Evolutionary conservation across 2,888 invertebrate species (phyloP).

Genomic region (Thera obeliscata): DNA sequence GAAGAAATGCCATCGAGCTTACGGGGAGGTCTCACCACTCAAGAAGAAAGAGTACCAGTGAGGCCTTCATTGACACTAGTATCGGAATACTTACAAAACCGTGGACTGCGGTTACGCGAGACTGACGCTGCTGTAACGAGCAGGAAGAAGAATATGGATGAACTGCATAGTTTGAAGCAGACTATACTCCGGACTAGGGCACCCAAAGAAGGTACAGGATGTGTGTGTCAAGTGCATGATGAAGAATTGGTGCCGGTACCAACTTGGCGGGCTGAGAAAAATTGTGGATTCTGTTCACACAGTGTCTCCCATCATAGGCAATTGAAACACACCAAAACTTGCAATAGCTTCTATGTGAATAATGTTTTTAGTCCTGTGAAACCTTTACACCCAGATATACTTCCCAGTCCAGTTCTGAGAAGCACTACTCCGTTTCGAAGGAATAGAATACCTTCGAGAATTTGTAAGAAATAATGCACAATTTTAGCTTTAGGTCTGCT

Average conservation of each 20-base stretch:
- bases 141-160: conserved; percentile 61
- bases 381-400: conserved; percentile 44
- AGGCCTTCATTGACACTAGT: conserved; percentile 69
- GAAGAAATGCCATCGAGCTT: conserved; percentile 77
- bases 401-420: conserved; percentile 53
- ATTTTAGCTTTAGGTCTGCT: conserved; percentile 32
- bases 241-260: conserved; percentile 71
- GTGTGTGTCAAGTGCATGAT: conserved; percentile 72
- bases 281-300: conserved; percentile 53
- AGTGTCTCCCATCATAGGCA: conserved; percentile 35
- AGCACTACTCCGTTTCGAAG: conserved; percentile 56
- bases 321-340: conserved; percentile 16
- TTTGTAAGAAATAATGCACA: conserved; percentile 48
- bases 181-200: conserved; percentile 68
- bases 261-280: conserved; percentile 64
- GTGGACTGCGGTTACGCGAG: conserved; percentile 69
- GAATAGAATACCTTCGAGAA: conserved; percentile 49
- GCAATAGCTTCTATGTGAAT: conserved; percentile 37
- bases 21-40: conserved; percentile 54
- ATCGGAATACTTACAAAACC: conserved; percentile 72
- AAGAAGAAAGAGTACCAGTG: conserved; percentile 47
- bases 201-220: conserved; percentile 65
- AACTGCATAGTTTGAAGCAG: conserved; percentile 68
- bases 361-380: conserved; percentile 53
- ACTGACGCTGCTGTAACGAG: conserved; percentile 43